phyloP scores from a whole-genome alignment of 2,888 invertebrate genomes.

The Thereva nobilitata region DNA sequence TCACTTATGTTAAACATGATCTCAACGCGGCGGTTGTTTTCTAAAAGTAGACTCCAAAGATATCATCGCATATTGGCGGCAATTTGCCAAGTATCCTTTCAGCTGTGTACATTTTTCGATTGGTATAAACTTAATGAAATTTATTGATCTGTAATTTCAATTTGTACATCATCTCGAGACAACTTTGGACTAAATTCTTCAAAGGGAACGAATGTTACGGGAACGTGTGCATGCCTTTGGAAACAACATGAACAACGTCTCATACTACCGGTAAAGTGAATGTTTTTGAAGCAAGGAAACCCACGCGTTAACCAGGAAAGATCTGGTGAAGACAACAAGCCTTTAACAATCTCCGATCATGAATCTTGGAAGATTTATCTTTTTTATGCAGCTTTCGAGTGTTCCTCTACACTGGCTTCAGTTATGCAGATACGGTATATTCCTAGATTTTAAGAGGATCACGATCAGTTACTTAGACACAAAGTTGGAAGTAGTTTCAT shows the following conservation, averaged over 20 bases:
- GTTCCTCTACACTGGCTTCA: no score
- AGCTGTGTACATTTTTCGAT: slow-evolving; percentile 22
- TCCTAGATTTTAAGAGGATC: slow-evolving; percentile 20
- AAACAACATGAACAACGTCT: slow-evolving; percentile 5
- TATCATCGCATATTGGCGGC: slow-evolving; percentile 1
- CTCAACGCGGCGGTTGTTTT: background rate
- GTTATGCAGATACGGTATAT: background rate
- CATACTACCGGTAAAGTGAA: slow-evolving; percentile 12
- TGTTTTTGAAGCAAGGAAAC: slow-evolving; percentile 13
- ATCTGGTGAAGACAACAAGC: slow-evolving; percentile 31
- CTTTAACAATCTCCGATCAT: slow-evolving; percentile 31
- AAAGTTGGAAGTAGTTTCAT: slow-evolving; percentile 12
- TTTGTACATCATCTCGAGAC: slow-evolving; percentile 36
- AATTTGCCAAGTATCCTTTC: slow-evolving; percentile 12
- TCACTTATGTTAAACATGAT: slow-evolving; percentile 30
- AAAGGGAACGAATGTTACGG: slow-evolving; percentile 10
- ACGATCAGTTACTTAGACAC: background rate
- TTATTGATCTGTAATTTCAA: slow-evolving; percentile 40
- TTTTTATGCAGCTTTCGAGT: background rate
- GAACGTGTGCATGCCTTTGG: slow-evolving; percentile 13
- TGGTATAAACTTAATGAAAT: slow-evolving; percentile 30
- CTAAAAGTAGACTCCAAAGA: background rate
- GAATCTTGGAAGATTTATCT: slow-evolving; percentile 24
- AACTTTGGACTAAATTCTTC: slow-evolving; percentile 22
- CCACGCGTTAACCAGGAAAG: slow-evolving; percentile 25